phyloP scores from a whole-genome alignment of 2,113 vertebrate species.

The Panthera tigris region DNA sequence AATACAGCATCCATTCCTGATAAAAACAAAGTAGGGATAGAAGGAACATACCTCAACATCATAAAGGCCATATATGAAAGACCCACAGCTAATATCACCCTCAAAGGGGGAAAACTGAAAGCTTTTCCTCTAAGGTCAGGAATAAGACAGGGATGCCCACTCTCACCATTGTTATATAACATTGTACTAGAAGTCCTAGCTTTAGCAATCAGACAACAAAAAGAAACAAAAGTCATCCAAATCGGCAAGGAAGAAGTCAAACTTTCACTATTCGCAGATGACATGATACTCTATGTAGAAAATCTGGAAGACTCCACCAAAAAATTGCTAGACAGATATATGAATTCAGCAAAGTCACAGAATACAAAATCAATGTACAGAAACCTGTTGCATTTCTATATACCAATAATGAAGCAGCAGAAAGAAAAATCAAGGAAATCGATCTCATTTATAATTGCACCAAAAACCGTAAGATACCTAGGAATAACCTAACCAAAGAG shows the following conservation, averaged over 20 bases:
- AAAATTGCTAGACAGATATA: background rate
- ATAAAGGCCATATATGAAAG: background rate
- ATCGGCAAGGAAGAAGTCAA: background rate
- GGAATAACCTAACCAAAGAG: background rate
- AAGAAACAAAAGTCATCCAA: background rate
- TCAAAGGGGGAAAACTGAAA: background rate
- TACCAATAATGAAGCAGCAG: background rate
- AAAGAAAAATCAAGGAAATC: background rate
- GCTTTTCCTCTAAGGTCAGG: background rate
- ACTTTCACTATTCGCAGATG: background rate
- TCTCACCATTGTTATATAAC: background rate
- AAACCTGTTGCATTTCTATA: background rate
- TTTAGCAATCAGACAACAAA: background rate
- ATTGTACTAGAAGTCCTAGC: background rate
- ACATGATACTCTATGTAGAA: background rate
- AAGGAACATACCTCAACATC: background rate
- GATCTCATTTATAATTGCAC: background rate
- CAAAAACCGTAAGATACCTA: background rate
- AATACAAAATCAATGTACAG: background rate
- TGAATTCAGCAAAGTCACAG: background rate
- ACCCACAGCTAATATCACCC: background rate
- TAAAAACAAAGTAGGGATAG: background rate
- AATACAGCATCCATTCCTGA: background rate
- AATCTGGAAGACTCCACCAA: background rate
- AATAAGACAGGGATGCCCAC: background rate